These are phyloP conservation scores for Aptenodytes forsteri DNA, from an alignment of 2,113 vertebrate genomes.

Conservation along the genomic window DNA sequence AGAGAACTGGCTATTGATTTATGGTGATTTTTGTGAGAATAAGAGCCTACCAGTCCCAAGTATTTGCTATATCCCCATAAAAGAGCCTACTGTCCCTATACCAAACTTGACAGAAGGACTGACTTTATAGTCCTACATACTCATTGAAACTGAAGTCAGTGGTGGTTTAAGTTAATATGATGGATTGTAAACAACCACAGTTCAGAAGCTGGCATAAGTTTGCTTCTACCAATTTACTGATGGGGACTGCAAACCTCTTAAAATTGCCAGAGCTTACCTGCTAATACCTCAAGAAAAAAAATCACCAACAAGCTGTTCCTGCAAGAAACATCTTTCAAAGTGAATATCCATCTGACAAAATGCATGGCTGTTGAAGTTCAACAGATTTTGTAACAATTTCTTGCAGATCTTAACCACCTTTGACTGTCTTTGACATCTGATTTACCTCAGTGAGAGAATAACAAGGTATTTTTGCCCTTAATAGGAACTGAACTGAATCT, in stretches of 20 bases:
- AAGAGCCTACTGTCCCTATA: not conserved
- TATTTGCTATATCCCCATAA: not conserved
- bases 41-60: not conserved
- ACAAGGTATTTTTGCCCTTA: constrained; percentile 10
- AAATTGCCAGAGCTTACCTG: constrained; percentile 22
- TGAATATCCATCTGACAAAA: constrained; percentile 1
- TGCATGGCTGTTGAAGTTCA: constrained; percentile 5
- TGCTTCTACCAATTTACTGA: not conserved
- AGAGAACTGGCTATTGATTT: not conserved
- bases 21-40: not conserved
- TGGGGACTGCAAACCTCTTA: not conserved
- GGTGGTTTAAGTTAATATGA: not conserved
- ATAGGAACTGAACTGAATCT: constrained; percentile 5
- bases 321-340: constrained; percentile 3
- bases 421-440: constrained; percentile 8
- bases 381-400: not conserved
- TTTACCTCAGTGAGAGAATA: constrained; percentile 1
- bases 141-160: not conserved
- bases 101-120: not conserved
- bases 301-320: not conserved
- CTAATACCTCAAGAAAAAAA: constrained; percentile 29
- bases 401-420: constrained; percentile 12
- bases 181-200: not conserved
- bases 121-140: not conserved
- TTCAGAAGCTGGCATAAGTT: not conserved